phyloP scores from a whole-genome alignment of 2,113 vertebrate species.

The Anoplopoma fimbria region DNA sequence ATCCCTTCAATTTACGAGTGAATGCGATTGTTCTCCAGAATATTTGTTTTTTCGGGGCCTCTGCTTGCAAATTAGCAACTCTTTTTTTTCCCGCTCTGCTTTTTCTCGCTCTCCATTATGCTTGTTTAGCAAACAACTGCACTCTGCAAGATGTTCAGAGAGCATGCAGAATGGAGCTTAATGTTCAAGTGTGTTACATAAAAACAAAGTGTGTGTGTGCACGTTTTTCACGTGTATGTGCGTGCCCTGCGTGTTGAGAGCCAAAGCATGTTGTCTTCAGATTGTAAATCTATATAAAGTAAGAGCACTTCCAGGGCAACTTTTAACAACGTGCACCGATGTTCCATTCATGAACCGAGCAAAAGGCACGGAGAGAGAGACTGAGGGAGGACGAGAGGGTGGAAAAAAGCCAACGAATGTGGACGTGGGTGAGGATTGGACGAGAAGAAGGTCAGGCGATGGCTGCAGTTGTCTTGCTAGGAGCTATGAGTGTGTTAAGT shows the following conservation, averaged over 20 bases:
- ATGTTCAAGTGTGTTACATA: slow-evolving; percentile 36
- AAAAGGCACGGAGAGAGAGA: background rate
- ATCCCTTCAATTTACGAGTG: background rate
- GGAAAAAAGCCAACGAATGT: background rate
- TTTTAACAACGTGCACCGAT: slow-evolving; percentile 50
- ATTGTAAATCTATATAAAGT: slow-evolving; percentile 46
- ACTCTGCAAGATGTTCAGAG: slow-evolving; percentile 23
- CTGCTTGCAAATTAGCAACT: slow-evolving; percentile 15
- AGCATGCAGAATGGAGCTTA: slow-evolving; percentile 27
- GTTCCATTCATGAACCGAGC: slow-evolving; percentile 69
- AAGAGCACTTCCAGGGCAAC: slow-evolving; percentile 43
- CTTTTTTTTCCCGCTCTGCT: background rate
- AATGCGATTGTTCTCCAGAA: background rate
- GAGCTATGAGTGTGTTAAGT: slow-evolving; percentile 19
- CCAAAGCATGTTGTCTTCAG: slow-evolving; percentile 49
- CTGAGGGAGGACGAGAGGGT: background rate
- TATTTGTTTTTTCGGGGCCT: slow-evolving; percentile 12
- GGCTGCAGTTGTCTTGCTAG: slow-evolving; percentile 25
- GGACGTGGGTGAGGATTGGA: background rate
- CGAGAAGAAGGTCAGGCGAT: slow-evolving; percentile 11
- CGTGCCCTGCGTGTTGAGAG: slow-evolving; percentile 44
- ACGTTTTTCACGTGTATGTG: background rate
- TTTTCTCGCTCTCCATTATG: background rate
- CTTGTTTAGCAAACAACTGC: slow-evolving; percentile 42
- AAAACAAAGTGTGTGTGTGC: background rate